Evolutionary conservation across 2,797 vertebrate species (phyloP), one percentile per base, ranked within the genome.

Genomic region (Yasuhikotakia modesta): DNA sequence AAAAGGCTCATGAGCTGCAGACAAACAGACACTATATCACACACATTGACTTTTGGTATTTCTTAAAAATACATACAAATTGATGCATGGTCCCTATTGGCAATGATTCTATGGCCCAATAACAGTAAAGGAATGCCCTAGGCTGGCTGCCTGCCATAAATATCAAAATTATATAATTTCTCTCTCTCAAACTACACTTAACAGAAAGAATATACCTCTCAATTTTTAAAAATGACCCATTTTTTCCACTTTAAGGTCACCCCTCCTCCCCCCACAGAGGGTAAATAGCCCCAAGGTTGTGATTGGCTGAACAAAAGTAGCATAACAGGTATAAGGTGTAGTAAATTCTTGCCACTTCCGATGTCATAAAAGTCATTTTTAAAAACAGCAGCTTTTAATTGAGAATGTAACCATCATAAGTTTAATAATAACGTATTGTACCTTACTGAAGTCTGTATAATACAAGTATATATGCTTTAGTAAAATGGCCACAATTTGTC

Each of bases 1-100:
- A 32, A 66, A 81, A 81, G 55, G 70, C 80, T 81, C 75, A 73
- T 69, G 70, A 73, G 48, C 70, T 57, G 75, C 57, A 78, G 57
- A 72, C 43, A 39, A 35, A 35, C 4, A 79, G 30, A 66, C 65
- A 69, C 43, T 65, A 61, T 12, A 70, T 78, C 70, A 70, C 63
- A 71, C 66, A 48, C 32, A n/a, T 85, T 89, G 82, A 83, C 90
- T 87, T 91, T 91, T 92, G 90, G 89, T 89, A 81, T 90, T 39
- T 85, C 69, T 66, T 60, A 76, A 78, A 69, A 80, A 70, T 35
- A 55, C 85, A 90, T 70, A 87, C 58, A 87, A 88, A 79, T 87
- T 69, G 58, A 70, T 81, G 87, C 83, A 74, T 75, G 81, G 77
- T 83, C 86, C 79, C 83, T 84, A 86, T 81, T 78, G 80, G 82